Evolutionary conservation across 2,113 vertebrate genomes (phyloP), one percentile per base, ranked within the genome.

Genomic region (Stomatorhinus ivindoensis): DNA sequence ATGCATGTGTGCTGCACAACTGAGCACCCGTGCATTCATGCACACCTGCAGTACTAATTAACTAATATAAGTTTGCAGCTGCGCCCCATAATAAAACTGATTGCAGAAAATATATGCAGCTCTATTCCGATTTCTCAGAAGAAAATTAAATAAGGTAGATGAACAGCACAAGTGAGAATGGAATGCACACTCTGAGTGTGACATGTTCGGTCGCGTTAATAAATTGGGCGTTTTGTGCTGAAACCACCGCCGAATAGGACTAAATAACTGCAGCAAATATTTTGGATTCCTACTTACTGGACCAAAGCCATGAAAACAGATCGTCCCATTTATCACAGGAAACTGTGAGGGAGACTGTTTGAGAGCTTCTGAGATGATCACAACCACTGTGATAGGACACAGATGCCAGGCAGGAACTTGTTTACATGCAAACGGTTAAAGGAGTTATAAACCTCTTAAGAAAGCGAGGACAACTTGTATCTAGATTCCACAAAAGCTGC

Each of bases 251-350:
- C 0, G 11, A 31, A 42, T 48, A 4, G 27, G n/a, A 47, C 24
- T 50, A 39, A 7, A 86, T 85, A 90, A 89, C 69, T 69, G 85
- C 11, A 84, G 58, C 11, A 84, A 61, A 89, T 82, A 73, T 44
- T 48, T 84, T 55, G 88, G 27, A 87, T 61, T 88, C 19, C 31
- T 35, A 86, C 42, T 89, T 50, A 42, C 44, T 58, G 48, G 89
- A 47, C 53, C 39, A 35, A 7, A 39, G 69, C 89, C 84, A 89
- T 35, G 82, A 19, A 89, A 80, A 44, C 11, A 86, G 55, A 69
- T 88, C 39, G 13, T 88, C 19, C 31, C 27, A 42, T 73, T 86
- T 89, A 88, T 91, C 65, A 93, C 89, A 89, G 89, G 76, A 92
- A 93, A 93, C 31, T 91, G 65, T 82, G 80, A 90, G 9, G 55